Percentiles rank a stretch among this genome's conserved stretches.
phyloP scores from a whole-genome alignment of 2,113 vertebrate species.

The Abramis brama region DNA sequence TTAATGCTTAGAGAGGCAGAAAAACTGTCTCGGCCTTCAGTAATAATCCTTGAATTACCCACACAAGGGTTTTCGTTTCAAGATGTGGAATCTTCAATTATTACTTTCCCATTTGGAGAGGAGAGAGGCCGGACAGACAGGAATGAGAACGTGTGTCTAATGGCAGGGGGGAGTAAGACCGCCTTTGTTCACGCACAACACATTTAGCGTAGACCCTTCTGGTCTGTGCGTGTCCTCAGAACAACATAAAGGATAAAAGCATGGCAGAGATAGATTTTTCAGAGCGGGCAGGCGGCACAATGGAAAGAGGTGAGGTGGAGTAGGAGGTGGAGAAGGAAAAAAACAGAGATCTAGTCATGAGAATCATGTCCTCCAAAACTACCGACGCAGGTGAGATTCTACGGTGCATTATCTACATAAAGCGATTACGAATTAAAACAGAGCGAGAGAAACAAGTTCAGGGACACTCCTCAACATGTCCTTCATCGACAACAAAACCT shows the following conservation, averaged over 20 bases:
- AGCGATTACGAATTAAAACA: constrained; percentile 44
- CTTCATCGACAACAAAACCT: constrained; percentile 54
- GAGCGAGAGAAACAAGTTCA: constrained; percentile 39
- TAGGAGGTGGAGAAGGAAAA: constrained; percentile 39
- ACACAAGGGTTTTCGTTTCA: constrained; percentile 82
- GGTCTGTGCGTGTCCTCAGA: constrained; percentile 30
- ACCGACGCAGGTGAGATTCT: constrained; percentile 46
- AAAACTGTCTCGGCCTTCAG: constrained; percentile 77
- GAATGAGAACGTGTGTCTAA: constrained; percentile 47
- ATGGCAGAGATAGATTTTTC: constrained; percentile 42
- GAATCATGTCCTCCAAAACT: constrained; percentile 53
- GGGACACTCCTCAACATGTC: constrained; percentile 42
- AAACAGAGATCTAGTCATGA: constrained; percentile 50
- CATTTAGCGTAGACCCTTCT: constrained; percentile 36
- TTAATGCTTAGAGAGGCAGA: constrained; percentile 82
- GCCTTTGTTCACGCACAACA: constrained; percentile 54
- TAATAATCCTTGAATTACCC: constrained; percentile 84
- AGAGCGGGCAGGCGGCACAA: constrained; percentile 2
- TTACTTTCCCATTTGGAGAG: constrained; percentile 79
- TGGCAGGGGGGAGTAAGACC: constrained; percentile 38
- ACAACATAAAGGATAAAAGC: constrained; percentile 55
- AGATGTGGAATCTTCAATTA: constrained; percentile 84
- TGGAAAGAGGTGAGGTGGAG: constrained; percentile 8
- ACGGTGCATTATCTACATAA: neutral
- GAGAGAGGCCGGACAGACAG: constrained; percentile 59